Base-by-base conservation (phyloP, 2,113 vertebrate species). In the Neolamprologus longior region DNA sequence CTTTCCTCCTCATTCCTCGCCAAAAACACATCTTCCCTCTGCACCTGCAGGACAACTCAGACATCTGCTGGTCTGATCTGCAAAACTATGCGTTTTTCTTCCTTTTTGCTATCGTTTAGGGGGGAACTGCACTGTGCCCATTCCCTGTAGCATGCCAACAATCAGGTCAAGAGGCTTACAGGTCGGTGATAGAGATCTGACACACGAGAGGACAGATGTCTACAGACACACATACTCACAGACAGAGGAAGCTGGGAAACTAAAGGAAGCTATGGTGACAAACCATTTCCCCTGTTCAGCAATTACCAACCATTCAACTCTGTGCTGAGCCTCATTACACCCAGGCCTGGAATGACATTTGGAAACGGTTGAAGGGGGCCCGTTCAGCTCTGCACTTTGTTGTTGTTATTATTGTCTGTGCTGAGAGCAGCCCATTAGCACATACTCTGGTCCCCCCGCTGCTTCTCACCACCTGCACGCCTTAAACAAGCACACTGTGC, bases 181-280 rank as follows among this genome's bases (percentile, higher is more conserved):
- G 61, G 80, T 53, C 19, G 14, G 83, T 82, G 80, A 88, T 82
- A 19, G n/a, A 28, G 4, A 31, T 63, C 53, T 31, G 54, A 83
- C 66, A 81, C 80, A 89, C 17, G 24, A 4, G 63, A 88, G 82
- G 82, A 85, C 88, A 90, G 81, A 91, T 90, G 90, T 85, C 17
- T 53, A 40, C 33, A 42, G 47, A 61, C 42, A 89, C 61, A 84
- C 12, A 86, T 57, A 50, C 9, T 83, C 35, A 40, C 14, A 82
- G 6, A 66, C 17, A 82, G 68, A 93, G 92, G 87, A 92, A 94
- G 87, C 86, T 57, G 37, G 83, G 57, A 82, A 93, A 84, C 86
- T 85, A 88, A 93, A 93, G 93, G 92, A 94, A 95, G 94, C 89
- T 42, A 93, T 91, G 89, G 94, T 94, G 94, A 94, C 91, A 93